These are phyloP conservation scores for Apistogramma diplotaenia DNA, from an alignment of 2,113 vertebrate genomes.

Conservation along the genomic window DNA sequence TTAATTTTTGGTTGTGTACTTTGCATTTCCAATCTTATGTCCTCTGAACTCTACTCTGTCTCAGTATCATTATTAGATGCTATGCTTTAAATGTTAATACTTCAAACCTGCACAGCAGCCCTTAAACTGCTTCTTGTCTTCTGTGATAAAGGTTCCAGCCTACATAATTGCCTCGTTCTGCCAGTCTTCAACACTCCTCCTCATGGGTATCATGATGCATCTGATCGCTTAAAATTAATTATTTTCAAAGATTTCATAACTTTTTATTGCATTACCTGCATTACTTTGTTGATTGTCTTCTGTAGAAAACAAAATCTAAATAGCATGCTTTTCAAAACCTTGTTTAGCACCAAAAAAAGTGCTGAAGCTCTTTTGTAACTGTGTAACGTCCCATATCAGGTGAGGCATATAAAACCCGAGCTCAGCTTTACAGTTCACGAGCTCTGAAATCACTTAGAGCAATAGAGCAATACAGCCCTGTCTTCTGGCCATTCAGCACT, in stretches of 20 bases:
- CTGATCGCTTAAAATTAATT: too few relatives aligned
- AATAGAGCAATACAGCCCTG: not conserved
- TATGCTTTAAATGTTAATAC: not conserved
- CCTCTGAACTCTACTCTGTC: not conserved
- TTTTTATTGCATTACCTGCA: too few relatives aligned
- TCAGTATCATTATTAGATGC: slow-evolving; percentile 66
- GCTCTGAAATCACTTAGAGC: not conserved
- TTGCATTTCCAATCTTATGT: not conserved
- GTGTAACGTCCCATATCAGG: slow-evolving; percentile 6
- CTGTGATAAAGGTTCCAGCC: slow-evolving; percentile 83
- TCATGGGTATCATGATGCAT: slow-evolving; percentile 84
- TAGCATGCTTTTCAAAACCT: not conserved
- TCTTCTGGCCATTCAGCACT: not conserved
- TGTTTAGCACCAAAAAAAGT: not conserved
- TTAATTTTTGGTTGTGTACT: not conserved
- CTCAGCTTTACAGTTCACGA: not conserved
- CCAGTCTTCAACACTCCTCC: slow-evolving; percentile 80
- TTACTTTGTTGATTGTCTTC: too few relatives aligned
- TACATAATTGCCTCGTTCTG: slow-evolving; percentile 83
- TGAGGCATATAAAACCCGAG: not conserved
- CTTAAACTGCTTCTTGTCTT: slow-evolving; percentile 86
- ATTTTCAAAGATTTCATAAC: too few relatives aligned
- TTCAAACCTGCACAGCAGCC: slow-evolving; percentile 75
- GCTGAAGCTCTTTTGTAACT: not conserved
- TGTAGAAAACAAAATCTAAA: not conserved